Evolutionary conservation across 2,113 vertebrate genomes (phyloP).

Genomic region (Azemiops feae): DNA sequence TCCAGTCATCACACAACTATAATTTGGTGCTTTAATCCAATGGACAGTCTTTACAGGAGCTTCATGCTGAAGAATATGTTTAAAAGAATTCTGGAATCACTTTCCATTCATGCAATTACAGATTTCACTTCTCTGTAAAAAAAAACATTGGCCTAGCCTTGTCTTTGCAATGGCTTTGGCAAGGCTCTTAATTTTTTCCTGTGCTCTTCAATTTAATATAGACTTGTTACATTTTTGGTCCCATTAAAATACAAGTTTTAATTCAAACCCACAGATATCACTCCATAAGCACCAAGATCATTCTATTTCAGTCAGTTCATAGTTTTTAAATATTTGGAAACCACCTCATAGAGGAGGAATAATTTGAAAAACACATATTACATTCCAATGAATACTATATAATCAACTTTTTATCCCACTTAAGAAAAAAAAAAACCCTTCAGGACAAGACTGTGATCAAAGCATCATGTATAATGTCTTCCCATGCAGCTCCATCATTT

Average conservation of each 20-base stretch:
- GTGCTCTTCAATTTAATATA: neutral
- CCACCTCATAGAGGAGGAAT: neutral
- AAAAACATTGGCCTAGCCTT: neutral
- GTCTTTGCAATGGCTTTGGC: neutral
- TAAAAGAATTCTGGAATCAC: neutral
- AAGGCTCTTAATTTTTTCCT: neutral
- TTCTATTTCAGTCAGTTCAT: neutral
- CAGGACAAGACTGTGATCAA: neutral
- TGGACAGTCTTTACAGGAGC: constrained; percentile 95
- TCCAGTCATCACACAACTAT: constrained; percentile 97
- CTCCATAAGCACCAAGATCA: neutral
- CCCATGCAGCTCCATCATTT: neutral
- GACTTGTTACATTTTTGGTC: neutral
- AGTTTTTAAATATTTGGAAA: neutral
- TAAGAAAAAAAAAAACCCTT: neutral
- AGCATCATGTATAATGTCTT: neutral
- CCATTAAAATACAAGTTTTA: neutral
- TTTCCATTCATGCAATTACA: neutral
- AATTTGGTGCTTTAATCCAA: constrained; percentile 98
- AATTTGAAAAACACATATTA: neutral
- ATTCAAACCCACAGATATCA: neutral
- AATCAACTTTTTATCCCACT: neutral
- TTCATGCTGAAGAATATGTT: constrained; percentile 79
- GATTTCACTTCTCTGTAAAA: neutral
- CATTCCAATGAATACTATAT: neutral